A percentile compares a stretch with the other conserved stretches of the same genome.
Conservation (phyloP, 64 coral and sea anemone genomes). For the Montipora efflorescens region DNA sequence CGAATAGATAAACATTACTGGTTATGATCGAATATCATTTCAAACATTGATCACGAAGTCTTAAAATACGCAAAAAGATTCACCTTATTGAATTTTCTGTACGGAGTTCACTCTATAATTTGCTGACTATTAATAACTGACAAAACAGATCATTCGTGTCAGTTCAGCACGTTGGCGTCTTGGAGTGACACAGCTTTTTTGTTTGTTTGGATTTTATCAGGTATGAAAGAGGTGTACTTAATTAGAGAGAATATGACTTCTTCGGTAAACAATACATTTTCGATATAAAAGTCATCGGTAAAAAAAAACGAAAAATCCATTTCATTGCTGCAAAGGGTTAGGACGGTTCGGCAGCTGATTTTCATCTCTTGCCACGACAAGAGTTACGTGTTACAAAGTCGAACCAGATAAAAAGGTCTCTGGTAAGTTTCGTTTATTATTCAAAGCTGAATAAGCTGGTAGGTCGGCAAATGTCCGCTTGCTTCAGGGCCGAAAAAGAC, state of each 20-base stretch:
- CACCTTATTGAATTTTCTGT: too few relatives aligned
- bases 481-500: not conserved
- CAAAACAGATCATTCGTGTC: too few relatives aligned
- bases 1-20: too few relatives aligned
- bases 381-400: not conserved
- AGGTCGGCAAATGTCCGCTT: too few relatives aligned
- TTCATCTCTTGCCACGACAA: not conserved
- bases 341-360: not conserved
- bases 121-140: too few relatives aligned
- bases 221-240: not conserved
- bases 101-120: too few relatives aligned
- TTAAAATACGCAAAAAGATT: too few relatives aligned
- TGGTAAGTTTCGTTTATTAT: too few relatives aligned
- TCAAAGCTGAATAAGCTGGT: not conserved
- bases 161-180: too few relatives aligned
- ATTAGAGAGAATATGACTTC: not conserved
- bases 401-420: too few relatives aligned
- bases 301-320: not conserved
- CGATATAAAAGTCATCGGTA: not conserved
- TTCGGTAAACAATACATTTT: not conserved
- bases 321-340: not conserved
- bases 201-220: not conserved
- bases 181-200: not conserved
- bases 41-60: too few relatives aligned
- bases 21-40: too few relatives aligned